These are phyloP conservation scores for Drosophila persimilis DNA, from an alignment of 1,140 invertebrate species.

Conservation along the genomic window DNA sequence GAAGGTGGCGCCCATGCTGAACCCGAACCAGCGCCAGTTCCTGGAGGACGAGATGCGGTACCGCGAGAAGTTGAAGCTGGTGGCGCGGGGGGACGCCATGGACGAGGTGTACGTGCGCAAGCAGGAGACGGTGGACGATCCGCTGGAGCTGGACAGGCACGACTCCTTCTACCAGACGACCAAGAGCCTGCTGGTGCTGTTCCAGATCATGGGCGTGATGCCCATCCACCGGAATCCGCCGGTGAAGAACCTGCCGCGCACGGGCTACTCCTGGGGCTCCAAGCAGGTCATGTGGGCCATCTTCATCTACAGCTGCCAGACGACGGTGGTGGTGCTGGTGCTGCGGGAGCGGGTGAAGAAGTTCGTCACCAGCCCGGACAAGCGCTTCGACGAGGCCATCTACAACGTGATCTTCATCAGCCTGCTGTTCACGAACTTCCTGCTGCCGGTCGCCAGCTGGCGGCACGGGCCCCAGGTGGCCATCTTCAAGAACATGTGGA, in stretches of 20 bases:
- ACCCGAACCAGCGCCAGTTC: constrained; percentile 81
- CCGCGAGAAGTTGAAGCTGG: constrained; percentile 70
- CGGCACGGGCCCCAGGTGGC: constrained; percentile 87
- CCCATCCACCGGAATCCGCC: constrained; percentile 86
- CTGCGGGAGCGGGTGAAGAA: constrained; percentile 84
- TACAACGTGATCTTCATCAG: constrained; percentile 89
- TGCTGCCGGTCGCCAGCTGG: constrained; percentile 88
- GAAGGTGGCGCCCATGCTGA: constrained; percentile 74
- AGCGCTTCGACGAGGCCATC: constrained; percentile 88
- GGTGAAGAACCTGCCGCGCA: constrained; percentile 83
- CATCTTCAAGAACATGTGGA: constrained; percentile 90
- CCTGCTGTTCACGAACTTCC: constrained; percentile 87
- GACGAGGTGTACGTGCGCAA: constrained; percentile 73
- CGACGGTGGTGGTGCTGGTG: constrained; percentile 84
- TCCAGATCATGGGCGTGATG: constrained; percentile 89
- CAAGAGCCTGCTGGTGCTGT: constrained; percentile 87
- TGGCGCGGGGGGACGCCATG: constrained; percentile 55
- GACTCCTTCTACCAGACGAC: constrained; percentile 88
- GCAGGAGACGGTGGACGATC: constrained; percentile 75
- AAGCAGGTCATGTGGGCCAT: constrained; percentile 86
- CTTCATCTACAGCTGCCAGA: constrained; percentile 84
- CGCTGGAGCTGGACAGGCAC: constrained; percentile 84
- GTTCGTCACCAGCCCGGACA: constrained; percentile 85
- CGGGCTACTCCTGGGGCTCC: constrained; percentile 85
- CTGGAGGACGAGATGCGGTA: constrained; percentile 80